phyloP scores from a whole-genome alignment of 2,797 vertebrate species.

The Emys orbicularis region DNA sequence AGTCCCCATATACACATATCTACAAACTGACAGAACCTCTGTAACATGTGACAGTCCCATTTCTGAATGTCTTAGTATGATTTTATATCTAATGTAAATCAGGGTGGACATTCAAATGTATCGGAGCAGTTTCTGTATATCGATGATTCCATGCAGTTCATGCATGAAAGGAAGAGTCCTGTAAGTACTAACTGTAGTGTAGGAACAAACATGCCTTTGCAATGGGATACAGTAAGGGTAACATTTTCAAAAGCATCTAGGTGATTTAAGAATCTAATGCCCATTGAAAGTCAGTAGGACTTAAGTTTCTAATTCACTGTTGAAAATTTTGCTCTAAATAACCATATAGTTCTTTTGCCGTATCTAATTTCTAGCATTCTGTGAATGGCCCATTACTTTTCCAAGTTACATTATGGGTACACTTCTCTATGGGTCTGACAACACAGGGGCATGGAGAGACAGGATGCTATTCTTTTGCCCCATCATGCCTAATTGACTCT shows the following conservation, averaged over 20 bases:
- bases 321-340: neutral
- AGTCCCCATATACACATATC: neutral
- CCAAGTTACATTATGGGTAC: too few species aligned
- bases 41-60: rapidly evolving
- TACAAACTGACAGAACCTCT: neutral
- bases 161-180: neutral
- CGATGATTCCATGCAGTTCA: neutral
- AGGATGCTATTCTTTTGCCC: neutral
- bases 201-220: neutral
- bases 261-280: neutral
- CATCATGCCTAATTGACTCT: neutral
- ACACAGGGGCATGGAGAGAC: neutral
- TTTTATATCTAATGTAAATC: neutral
- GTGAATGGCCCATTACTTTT: neutral
- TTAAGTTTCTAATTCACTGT: neutral
- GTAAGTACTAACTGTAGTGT: neutral
- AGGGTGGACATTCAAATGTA: neutral
- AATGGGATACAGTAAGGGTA: neutral
- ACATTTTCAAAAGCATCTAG: neutral
- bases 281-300: neutral
- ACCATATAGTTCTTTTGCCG: neutral
- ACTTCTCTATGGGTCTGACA: neutral
- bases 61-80: rapidly evolving
- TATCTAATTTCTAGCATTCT: neutral
- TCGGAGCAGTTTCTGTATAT: neutral